These are phyloP conservation scores for Sycophila sp. DNA, from an alignment of 1,140 invertebrate genomes.

Conservation along the genomic window DNA sequence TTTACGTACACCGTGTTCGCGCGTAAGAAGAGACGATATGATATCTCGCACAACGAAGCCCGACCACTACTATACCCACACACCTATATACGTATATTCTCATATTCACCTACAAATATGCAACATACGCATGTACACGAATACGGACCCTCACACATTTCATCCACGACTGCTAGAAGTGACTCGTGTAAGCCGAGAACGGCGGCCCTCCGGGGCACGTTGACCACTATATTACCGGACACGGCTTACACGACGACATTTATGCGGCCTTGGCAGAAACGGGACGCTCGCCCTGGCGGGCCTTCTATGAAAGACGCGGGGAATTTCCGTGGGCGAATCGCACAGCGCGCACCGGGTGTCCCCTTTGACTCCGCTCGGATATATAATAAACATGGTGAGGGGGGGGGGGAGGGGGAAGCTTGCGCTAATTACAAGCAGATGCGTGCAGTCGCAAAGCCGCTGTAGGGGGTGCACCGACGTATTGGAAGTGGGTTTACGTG, in stretches of 20 bases:
- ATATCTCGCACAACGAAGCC: slow-evolving; percentile 42
- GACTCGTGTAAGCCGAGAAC: not conserved
- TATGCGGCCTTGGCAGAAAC: slow-evolving; percentile 37
- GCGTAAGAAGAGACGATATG: slow-evolving; percentile 25
- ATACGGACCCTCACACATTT: slow-evolving; percentile 41
- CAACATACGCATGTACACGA: slow-evolving; percentile 5
- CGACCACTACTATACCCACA: too few relatives aligned
- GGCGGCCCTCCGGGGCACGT: slow-evolving; percentile 38
- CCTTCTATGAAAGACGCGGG: not conserved
- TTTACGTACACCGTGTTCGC: too few relatives aligned
- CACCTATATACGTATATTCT: too few relatives aligned
- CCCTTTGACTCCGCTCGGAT: too few relatives aligned
- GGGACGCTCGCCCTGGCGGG: not conserved
- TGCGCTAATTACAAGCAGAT: too few relatives aligned
- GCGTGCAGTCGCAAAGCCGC: too few relatives aligned
- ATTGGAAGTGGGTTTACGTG: too few relatives aligned
- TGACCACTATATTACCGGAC: slow-evolving; percentile 44
- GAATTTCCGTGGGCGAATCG: slow-evolving; percentile 2
- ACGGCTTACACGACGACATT: slow-evolving; percentile 45
- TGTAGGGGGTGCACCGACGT: too few relatives aligned
- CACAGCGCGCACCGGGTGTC: not conserved
- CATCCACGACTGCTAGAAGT: slow-evolving; percentile 4
- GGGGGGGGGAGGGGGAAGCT: too few relatives aligned
- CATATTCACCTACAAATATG: too few relatives aligned
- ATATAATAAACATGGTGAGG: too few relatives aligned